These are phyloP conservation scores for Eulemur mongoz DNA, from an alignment of 2,797 vertebrate species.

Conservation along the genomic window DNA sequence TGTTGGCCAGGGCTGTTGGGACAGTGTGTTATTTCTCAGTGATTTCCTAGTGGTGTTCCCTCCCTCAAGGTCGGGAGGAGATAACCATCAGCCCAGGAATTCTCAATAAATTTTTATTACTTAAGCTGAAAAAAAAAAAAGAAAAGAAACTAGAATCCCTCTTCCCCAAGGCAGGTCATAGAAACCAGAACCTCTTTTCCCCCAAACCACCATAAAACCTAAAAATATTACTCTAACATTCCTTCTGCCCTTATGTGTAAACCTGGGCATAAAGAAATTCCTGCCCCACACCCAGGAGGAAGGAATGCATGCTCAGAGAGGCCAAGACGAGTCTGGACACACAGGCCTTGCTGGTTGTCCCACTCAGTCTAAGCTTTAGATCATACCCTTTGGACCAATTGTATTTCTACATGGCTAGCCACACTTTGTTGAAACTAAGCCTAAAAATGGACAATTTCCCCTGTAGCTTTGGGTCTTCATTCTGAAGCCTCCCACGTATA, in stretches of 20 bases:
- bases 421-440: neutral
- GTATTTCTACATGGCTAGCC: neutral
- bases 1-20: neutral
- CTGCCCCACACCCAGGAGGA: neutral
- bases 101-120: slow-evolving; percentile 82
- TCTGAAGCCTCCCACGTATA: neutral
- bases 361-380: neutral
- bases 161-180: neutral
- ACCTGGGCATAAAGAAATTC: neutral
- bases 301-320: neutral
- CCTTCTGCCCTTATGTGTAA: neutral
- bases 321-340: neutral
- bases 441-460: neutral
- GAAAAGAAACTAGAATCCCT: neutral
- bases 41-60: slow-evolving; percentile 53
- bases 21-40: slow-evolving; percentile 63
- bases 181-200: neutral
- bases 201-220: neutral
- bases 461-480: neutral
- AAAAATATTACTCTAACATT: neutral
- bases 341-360: neutral
- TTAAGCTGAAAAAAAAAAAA: neutral
- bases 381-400: neutral
- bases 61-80: slow-evolving; percentile 11
- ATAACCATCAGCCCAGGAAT: slow-evolving; percentile 59